phyloP scores from a whole-genome alignment of 37 sponge, comb jelly and placozoan genomes.

The Diacarnus erythraeanus region DNA sequence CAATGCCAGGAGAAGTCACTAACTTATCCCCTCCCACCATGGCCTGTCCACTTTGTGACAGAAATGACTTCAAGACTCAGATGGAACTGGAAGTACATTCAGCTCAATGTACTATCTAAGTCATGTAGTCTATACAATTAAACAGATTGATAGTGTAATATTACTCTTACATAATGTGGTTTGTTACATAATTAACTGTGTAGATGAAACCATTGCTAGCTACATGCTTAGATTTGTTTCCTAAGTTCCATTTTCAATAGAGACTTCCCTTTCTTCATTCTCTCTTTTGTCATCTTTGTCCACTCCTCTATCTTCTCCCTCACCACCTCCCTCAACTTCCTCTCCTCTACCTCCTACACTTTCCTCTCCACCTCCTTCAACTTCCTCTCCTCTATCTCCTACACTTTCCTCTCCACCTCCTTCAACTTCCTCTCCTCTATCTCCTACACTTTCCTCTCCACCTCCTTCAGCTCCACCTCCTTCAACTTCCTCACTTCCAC shows the following conservation, averaged over 20 bases:
- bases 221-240: too few species aligned
- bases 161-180: too few species aligned
- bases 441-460: background rate
- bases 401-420: background rate
- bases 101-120: conserved; percentile 31
- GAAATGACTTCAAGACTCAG: conserved; percentile 33
- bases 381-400: background rate
- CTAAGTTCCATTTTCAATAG: too few species aligned
- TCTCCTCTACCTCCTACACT: background rate
- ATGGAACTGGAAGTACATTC: conserved; percentile 48
- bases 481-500: background rate
- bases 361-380: background rate
- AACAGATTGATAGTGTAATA: too few species aligned
- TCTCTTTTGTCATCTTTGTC: too few species aligned
- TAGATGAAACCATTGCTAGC: too few species aligned
- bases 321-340: background rate
- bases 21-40: conserved; percentile 12
- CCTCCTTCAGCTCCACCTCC: background rate
- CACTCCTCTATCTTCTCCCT: too few species aligned
- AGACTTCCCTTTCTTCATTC: too few species aligned
- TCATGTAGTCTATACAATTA: too few species aligned
- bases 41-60: conserved; percentile 43
- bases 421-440: background rate
- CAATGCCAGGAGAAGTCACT: too few species aligned
- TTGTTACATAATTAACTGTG: too few species aligned